Evolutionary conservation across 2,113 vertebrate species (phyloP), one percentile per base, ranked within the genome.

Genomic region (Onychostoma macrolepis): DNA sequence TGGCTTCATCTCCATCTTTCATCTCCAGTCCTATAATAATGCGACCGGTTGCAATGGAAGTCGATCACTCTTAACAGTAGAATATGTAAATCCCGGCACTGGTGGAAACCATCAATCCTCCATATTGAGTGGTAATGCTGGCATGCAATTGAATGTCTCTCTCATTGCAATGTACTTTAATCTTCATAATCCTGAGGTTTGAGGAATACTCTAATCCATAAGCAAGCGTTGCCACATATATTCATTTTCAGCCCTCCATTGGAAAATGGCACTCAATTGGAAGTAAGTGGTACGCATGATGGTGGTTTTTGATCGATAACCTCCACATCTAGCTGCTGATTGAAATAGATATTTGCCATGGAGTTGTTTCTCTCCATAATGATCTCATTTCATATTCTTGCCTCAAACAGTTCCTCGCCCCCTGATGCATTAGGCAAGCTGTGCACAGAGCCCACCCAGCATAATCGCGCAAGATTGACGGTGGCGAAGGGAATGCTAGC

Each of bases 171-270:
- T 72, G 43, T n/a, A 36, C 72, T 89, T 85, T 79, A 87, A 85
- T 89, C 88, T 89, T 83, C 53, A 80, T 84, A 83, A 88, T 80
- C 86, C 56, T 36, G 72, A 80, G 74, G 72, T 79, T 77, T 76
- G 71, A 89, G 43, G 24, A 76, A 82, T 58, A 83, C 53, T 81
- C 33, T 3, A 78, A 83, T 63, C 79, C 15, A 24, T 38, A 71
- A 30, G 28, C 36, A 43, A 58, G 56, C 45, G 19, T n/a, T 53
- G 83, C 48, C 72, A 33, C 58, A 33, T 38, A 72, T 9, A 80
- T 83, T 61, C 50, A 28, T 83, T 71, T 80, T 28, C 65, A 61
- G 21, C 26, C 48, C 67, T 67, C 33, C 9, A 6, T 45, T 53
- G 17, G 48, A 84, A 58, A 41, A 78, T 69, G 50, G 30, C 24